Evolutionary conservation across 2,888 invertebrate genomes (phyloP), one percentile per base, ranked within the genome.

Genomic region (Neoascia interrupta): DNA sequence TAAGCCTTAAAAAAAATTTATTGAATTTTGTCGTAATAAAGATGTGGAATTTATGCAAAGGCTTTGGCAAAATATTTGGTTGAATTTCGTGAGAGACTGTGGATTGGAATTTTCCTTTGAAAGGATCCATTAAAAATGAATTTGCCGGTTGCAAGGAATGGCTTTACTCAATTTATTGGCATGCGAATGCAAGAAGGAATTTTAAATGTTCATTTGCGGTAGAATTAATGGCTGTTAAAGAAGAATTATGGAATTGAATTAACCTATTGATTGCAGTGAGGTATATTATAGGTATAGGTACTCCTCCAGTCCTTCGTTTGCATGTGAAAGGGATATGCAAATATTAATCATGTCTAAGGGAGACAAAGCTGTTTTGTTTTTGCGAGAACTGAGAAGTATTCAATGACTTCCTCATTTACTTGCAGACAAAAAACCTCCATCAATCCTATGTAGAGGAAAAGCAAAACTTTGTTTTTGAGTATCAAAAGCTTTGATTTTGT

Each of bases 61-160:
- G 13, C 18, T 41, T 28, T 41, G 28, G 11, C 34, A n/a, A n/a
- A n/a, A n/a, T n/a, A n/a, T n/a, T n/a, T n/a, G n/a, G n/a, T 4
- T 3, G n/a, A 11, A 18, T 6, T 13, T 1, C 13, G 61, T 5
- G 4, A 0, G 11, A 13, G 10, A 31, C 3, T 21, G 26, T 34
- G 19, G 21, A 60, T n/a, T n/a, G n/a, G n/a, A n/a, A 66, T 66
- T 45, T n/a, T n/a, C 23, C 8, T 28, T n/a, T 11, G 34, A 37
- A 51, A 39, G 41, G 41, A 28, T 43, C 68, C 49, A 75, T 75
- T 75, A 63, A 69, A 68, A 75, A 75, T 75, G 61, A 51, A 63
- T 63, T 61, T 63, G 16, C 54, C n/a, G n/a, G 23, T 3, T 4
- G 11, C 4, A 43, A n/a, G 15, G 26, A 31, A 36, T 39, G 10